phyloP scores from a whole-genome alignment of 2,113 vertebrate species.

The Siphamia tubifer region DNA sequence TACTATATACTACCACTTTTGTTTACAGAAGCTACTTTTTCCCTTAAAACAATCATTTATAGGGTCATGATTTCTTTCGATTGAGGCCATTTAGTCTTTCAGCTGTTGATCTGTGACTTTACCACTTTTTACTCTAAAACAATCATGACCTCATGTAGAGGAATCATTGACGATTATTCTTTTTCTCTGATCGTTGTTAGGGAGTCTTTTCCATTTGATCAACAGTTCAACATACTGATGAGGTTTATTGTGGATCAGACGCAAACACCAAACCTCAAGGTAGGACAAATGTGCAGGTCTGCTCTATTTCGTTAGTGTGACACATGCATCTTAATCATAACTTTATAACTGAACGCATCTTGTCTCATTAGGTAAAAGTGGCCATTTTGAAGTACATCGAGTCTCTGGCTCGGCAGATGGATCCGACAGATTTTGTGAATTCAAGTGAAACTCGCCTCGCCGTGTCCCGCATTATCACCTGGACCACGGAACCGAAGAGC shows the following conservation, averaged over 20 bases:
- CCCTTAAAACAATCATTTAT: no score
- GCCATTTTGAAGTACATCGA: conserved; percentile 98
- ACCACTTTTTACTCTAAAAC: no score
- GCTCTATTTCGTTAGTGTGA: neutral
- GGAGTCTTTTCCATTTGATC: conserved; percentile 97
- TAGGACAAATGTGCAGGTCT: conserved; percentile 51
- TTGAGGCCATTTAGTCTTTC: no score
- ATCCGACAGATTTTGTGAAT: conserved; percentile 96
- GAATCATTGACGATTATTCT: neutral
- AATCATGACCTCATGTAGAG: no score
- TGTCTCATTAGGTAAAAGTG: conserved; percentile 89
- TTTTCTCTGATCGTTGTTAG: conserved; percentile 66
- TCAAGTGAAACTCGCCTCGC: conserved; percentile 97
- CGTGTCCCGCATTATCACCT: conserved; percentile 98
- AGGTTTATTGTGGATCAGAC: conserved; percentile 99
- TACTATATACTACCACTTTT: no score
- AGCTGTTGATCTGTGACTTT: no score
- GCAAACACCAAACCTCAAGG: conserved; percentile 98
- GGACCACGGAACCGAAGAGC: conserved; percentile 99
- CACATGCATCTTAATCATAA: neutral
- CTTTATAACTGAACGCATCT: neutral
- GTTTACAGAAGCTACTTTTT: no score
- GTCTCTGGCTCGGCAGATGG: conserved; percentile 94
- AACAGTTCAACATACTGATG: conserved; percentile 99
- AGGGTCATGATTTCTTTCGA: no score